Conservation (phyloP, 2,113 vertebrate species). For the Platichthys stellatus region DNA sequence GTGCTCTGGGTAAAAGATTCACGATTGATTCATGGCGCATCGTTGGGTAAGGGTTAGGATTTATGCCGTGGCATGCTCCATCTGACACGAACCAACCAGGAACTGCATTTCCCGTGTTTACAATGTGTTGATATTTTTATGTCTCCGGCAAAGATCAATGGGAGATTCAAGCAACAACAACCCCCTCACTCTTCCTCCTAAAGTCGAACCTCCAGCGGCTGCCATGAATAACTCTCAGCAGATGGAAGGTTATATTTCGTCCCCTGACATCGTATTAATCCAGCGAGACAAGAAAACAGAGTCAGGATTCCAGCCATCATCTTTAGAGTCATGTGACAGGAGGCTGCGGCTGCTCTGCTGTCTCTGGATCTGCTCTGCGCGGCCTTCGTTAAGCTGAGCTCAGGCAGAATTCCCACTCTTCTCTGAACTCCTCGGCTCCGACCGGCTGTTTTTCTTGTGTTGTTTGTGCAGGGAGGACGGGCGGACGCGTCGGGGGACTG, state of each 20-base stretch:
- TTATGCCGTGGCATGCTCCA: too few relatives aligned
- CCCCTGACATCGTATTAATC: conserved; percentile 61
- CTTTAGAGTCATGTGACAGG: conserved; percentile 64
- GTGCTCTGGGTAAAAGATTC: background rate
- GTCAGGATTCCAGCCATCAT: conserved; percentile 51
- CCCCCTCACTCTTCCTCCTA: conserved; percentile 13
- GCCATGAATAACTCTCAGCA: conserved; percentile 52
- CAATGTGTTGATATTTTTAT: background rate
- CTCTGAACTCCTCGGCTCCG: conserved; percentile 1
- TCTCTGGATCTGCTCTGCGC: conserved; percentile 3
- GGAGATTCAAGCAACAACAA: conserved; percentile 7
- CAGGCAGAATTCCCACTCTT: too few relatives aligned
- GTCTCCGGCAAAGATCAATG: conserved; percentile 4
- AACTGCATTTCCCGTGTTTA: background rate
- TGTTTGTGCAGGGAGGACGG: conserved; percentile 1
- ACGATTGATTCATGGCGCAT: background rate
- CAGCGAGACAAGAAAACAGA: conserved; percentile 42
- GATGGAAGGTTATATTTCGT: conserved; percentile 55
- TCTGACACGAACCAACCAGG: background rate
- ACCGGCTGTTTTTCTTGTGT: conserved; percentile 13
- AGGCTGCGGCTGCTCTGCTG: conserved; percentile 38
- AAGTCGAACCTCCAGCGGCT: conserved; percentile 37
- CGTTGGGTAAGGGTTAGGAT: too few relatives aligned
- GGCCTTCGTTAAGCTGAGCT: background rate
- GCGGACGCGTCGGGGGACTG: conserved; percentile 15